Base-by-base conservation (phyloP, 2,113 vertebrate genomes). In the Himantopus leucocephalus region DNA sequence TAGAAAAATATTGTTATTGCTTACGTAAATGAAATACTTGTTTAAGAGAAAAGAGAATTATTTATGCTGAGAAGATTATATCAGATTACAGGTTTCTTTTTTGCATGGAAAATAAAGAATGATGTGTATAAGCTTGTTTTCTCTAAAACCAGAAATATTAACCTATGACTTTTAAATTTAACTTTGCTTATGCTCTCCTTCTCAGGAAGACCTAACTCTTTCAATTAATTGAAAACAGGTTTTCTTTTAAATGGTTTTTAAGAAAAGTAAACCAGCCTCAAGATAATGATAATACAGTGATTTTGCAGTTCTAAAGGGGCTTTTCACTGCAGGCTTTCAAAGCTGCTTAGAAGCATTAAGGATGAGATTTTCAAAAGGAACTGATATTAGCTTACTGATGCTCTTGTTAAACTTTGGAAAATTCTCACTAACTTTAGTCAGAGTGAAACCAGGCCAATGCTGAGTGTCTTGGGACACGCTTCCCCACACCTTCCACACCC, bases 271-370 rank as follows among this genome's bases (percentile, higher is more conserved):
- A 87, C 9, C 21, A 52, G 9, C 13, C 55, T 59, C 75, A 41
- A 11, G 82, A 55, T 72, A 72, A 86, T 47, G 39, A 90, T 39
- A 85, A 43, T 58, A 50, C 5, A 58, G 22, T 18, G 73, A 62
- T 91, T 96, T 90, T 94, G 9, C 21, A 91, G 18, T 88, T 96
- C 73, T 85, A 93, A 96, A 80, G 14, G 5, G 1, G 1, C 32
- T 96, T 97, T 95, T 90, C n/a, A 75, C 68, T 91, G 83, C 64
- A 83, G 19, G 10, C 17, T 91, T 91, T 95, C 58, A 80, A 92
- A 96, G 66, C 15, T 88, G 19, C 82, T 81, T 92, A 83, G 64
- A 94, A 94, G 55, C 32, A 87, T 67, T 85, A 96, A 77, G 39
- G 20, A 17, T 4, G n/a, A 82, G 14, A n/a, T 48, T 92, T 95